phyloP scores from a whole-genome alignment of 2,888 invertebrate species.

The Perizoma affinitatum region DNA sequence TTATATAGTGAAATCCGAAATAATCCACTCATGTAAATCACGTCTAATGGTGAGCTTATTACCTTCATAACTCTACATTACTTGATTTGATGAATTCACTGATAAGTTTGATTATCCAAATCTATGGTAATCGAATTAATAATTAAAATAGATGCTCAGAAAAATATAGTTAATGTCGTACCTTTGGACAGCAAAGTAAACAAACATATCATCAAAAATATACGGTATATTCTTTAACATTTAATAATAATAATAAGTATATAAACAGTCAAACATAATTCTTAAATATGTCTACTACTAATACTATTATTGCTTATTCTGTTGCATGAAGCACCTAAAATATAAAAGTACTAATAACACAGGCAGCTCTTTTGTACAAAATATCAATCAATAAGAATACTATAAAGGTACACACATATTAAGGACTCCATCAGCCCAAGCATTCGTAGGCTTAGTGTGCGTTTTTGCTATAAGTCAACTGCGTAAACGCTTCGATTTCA shows the following conservation, averaged over 20 bases:
- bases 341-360: constrained; percentile 4
- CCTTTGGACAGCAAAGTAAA: too few species aligned
- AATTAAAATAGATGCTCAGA: background rate
- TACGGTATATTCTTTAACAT: too few species aligned
- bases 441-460: background rate
- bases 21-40: background rate
- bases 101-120: background rate
- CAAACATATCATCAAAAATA: too few species aligned
- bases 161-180: too few species aligned
- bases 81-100: constrained; percentile 12
- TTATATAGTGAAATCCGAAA: background rate
- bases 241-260: too few species aligned
- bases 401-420: too few species aligned
- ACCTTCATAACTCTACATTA: constrained; percentile 5
- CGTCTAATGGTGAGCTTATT: constrained; percentile 2
- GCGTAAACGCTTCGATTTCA: too few species aligned
- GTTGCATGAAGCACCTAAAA: constrained; percentile 2
- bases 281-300: constrained; percentile 2
- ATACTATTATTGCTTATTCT: constrained; percentile 21
- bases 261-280: constrained; percentile 24
- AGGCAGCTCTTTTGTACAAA: constrained; percentile 15
- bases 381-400: background rate
- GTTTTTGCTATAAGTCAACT: too few species aligned
- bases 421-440: background rate
- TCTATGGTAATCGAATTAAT: background rate